These are phyloP conservation scores for Chorisops tibialis DNA, from an alignment of 2,888 invertebrate genomes.

Conservation along the genomic window DNA sequence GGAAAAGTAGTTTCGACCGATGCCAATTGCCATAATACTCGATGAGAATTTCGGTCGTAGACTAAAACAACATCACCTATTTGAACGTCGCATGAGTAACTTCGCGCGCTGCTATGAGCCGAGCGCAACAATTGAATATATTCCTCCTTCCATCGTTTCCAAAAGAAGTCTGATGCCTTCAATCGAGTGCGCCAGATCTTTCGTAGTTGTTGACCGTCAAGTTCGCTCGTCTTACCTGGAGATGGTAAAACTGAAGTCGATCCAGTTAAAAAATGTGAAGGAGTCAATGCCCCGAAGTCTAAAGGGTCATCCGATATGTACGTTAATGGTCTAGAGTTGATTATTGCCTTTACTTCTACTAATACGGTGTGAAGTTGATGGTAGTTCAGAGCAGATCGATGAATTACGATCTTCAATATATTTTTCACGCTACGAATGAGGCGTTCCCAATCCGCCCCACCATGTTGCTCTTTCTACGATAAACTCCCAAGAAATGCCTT, in stretches of 20 bases:
- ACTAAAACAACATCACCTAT: not conserved
- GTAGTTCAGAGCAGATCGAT: not conserved
- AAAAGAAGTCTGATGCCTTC: not conserved
- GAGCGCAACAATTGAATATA: not conserved
- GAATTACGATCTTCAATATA: constrained; percentile 7
- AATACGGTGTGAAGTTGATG: constrained; percentile 8
- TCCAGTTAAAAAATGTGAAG: constrained; percentile 1
- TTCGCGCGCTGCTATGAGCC: not conserved
- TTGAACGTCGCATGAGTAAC: not conserved
- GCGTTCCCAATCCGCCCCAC: constrained; percentile 27
- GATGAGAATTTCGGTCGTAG: not conserved
- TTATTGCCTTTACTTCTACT: constrained; percentile 7
- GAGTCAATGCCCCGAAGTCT: constrained; percentile 13
- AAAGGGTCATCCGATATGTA: constrained; percentile 5
- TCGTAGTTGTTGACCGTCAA: too few relatives aligned
- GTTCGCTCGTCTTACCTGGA: too few relatives aligned
- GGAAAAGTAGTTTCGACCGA: too few relatives aligned
- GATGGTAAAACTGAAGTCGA: too few relatives aligned
- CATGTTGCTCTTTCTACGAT: constrained; percentile 21
- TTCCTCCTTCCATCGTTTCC: not conserved
- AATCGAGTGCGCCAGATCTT: not conserved
- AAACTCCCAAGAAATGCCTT: constrained; percentile 5
- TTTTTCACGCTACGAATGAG: constrained; percentile 17
- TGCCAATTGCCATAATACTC: not conserved
- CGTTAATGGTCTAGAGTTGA: constrained; percentile 17